Evolutionary conservation across 2,113 vertebrate genomes (phyloP).

Genomic region (Boulengeromyrus knoepffleri): DNA sequence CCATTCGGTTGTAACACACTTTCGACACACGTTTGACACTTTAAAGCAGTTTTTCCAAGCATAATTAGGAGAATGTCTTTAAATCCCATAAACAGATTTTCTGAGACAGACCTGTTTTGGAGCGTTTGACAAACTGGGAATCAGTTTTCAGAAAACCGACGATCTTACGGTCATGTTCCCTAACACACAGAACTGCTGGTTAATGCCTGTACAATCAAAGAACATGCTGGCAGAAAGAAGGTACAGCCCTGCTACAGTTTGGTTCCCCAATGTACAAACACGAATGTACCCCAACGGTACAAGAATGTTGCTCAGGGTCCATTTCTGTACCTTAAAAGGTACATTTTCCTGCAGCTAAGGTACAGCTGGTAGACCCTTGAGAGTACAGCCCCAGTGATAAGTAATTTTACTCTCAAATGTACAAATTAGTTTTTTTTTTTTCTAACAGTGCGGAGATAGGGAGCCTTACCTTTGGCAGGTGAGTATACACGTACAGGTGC

Average conservation of each 20-base stretch:
- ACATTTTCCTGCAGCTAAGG: not conserved
- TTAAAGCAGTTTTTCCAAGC: not conserved
- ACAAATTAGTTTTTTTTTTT: not conserved
- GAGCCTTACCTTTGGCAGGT: not conserved
- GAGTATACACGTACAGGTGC: not conserved
- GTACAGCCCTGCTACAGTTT: not conserved
- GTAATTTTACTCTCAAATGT: not conserved
- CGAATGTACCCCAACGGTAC: not conserved
- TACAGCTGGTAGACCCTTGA: not conserved
- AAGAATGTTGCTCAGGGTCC: not conserved
- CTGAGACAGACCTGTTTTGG: not conserved
- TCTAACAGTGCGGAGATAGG: not conserved
- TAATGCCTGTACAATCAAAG: too few relatives aligned
- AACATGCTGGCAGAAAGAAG: too few relatives aligned
- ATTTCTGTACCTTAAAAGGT: not conserved
- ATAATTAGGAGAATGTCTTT: not conserved
- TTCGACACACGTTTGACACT: not conserved
- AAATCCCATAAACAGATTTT: not conserved
- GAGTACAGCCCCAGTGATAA: not conserved
- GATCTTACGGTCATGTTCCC: not conserved
- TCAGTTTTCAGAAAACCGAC: not conserved
- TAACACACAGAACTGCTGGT: not conserved
- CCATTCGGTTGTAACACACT: not conserved
- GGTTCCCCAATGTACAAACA: not conserved
- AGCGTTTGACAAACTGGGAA: not conserved